These are phyloP conservation scores for Cromileptes altivelis DNA, from an alignment of 2,113 vertebrate species.

Conservation along the genomic window DNA sequence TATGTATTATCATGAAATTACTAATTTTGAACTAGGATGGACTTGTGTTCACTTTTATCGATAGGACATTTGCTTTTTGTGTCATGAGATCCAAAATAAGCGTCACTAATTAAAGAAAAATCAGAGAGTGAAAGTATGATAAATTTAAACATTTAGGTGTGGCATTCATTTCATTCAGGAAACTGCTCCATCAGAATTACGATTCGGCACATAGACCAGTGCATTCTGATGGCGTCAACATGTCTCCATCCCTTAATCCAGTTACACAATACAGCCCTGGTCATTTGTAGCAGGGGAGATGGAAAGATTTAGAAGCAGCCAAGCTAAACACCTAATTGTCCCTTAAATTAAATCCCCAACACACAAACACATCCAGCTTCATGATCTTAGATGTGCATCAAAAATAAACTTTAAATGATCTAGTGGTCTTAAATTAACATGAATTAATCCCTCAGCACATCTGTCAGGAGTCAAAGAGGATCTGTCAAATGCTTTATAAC, in stretches of 20 bases:
- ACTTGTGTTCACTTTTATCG: neutral
- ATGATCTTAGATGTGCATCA: conserved; percentile 7
- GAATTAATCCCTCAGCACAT: neutral
- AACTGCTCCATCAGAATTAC: neutral
- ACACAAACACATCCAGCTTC: conserved; percentile 38
- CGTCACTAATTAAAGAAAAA: neutral
- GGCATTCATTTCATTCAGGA: neutral
- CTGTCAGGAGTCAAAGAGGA: neutral
- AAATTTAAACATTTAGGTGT: neutral
- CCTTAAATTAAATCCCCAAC: conserved; percentile 37
- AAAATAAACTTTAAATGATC: conserved; percentile 2
- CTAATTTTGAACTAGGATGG: neutral
- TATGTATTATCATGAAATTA: too few species aligned
- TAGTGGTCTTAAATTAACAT: neutral
- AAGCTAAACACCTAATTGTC: conserved; percentile 57
- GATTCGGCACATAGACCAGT: neutral
- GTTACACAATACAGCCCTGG: conserved; percentile 62
- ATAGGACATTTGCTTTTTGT: neutral
- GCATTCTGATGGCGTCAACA: conserved; percentile 21
- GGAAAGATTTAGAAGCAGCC: conserved; percentile 66
- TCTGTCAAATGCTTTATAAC: neutral
- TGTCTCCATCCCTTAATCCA: conserved; percentile 69
- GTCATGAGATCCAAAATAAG: neutral
- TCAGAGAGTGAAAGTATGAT: neutral
- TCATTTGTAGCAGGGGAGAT: conserved; percentile 47